Evolutionary conservation across 2,113 vertebrate species (phyloP), one percentile per base, ranked within the genome.

Genomic region (Reinhardtius hippoglossoides): DNA sequence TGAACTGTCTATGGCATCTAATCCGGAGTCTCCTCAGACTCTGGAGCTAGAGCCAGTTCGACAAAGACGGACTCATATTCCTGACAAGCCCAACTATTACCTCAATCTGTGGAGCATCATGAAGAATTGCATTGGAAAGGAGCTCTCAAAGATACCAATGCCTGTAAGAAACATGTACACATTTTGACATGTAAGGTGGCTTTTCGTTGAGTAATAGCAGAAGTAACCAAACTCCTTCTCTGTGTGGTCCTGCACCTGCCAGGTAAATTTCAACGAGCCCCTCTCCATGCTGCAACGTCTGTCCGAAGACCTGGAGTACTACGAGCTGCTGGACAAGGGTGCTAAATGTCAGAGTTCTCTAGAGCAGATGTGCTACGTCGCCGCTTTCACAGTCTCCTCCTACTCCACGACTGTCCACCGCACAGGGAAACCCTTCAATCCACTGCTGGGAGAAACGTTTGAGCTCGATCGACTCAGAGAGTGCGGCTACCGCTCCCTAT

Each of bases 251-350:
- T 35, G 27, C 59, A 4, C 44, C 13, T 16, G 5, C 9, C 59
- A 98, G 97, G 97, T 99, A 37, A 99, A 99, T 89, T 98, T 99
- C 93, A 99, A 98, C 0, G 97, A 99, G 89, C 97, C 97, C 7
- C 87, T 99, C 50, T 98, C 97, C 31, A 99, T 99, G 97, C 95
- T 99, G 82, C 97, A 98, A 86, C 97, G 97, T 76, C 92, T 99
- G 23, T 98, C 97, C 0, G 97, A 99, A 91, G 97, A 99, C 84
- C 89, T 99, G 90, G 97, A 99, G 73, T 99, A 99, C 88, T 96
- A 96, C 0, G 96, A 98, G 67, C 95, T 99, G 67, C 91, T 99
- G 74, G 97, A 99, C 73, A 94, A 94, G 60, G 97, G 93, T 0
- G 95, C 97, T 2, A 96, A 94, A 24, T 96, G 95, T 24, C 96